phyloP scores from a whole-genome alignment of 2,113 vertebrate species.

The Zonotrichia leucophrys region DNA sequence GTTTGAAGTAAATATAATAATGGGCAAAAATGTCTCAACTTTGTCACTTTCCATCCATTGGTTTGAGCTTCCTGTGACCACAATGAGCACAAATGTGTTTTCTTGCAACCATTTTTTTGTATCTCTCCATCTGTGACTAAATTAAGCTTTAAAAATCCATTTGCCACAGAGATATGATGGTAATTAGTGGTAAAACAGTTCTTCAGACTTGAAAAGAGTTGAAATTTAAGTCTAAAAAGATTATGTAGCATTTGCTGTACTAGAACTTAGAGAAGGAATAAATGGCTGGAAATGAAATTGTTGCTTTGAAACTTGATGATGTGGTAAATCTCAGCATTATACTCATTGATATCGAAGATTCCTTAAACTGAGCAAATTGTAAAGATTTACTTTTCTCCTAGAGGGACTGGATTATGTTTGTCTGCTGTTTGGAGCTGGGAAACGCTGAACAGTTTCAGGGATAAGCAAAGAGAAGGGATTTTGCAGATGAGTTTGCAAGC shows the following conservation, averaged over 20 bases:
- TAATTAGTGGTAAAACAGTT: background rate
- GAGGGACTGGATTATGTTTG: constrained; percentile 18
- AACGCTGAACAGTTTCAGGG: background rate
- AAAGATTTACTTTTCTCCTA: constrained; percentile 20
- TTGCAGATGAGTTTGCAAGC: background rate
- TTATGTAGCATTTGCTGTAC: background rate
- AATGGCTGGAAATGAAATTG: background rate
- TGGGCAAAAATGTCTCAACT: background rate
- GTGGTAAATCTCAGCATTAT: background rate
- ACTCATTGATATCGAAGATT: background rate
- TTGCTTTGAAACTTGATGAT: background rate
- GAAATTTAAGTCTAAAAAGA: background rate
- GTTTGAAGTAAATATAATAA: background rate
- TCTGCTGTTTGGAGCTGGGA: background rate
- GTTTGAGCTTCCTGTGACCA: background rate
- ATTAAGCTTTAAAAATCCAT: background rate
- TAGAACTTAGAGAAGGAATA: background rate
- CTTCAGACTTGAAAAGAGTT: background rate
- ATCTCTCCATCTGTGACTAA: background rate
- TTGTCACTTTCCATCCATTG: background rate
- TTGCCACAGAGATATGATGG: background rate
- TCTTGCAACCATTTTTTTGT: background rate
- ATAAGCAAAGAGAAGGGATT: constrained; percentile 34
- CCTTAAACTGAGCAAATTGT: constrained; percentile 9
- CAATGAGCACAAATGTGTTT: background rate